Base-by-base conservation (phyloP, 2,113 vertebrate genomes). In the Coptodon bakossiorum region DNA sequence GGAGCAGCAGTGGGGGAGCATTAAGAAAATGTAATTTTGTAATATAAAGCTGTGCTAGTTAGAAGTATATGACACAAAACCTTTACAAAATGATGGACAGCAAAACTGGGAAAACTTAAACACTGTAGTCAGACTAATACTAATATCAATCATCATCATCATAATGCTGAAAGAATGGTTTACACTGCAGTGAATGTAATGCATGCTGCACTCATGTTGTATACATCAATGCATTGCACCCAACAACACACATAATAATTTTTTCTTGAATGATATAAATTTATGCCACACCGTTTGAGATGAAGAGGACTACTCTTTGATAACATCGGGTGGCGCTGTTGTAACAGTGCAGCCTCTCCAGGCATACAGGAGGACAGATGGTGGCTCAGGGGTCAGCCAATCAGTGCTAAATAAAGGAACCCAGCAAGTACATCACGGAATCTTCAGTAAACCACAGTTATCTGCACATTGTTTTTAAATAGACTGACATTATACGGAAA, bases 281-380 rank as follows among this genome's bases (percentile, higher is more conserved):
- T 2, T 54, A 31, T 16, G 7, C n/a, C 68, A 16, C n/a, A 9
- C 80, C 38, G 79, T 29, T 4, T 3, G 24, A 73, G 86, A 93
- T 91, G 71, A 82, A 16, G 1, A 38, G 66, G 24, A 45, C 54
- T 57, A 76, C 56, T 76, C 3, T 88, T 76, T 91, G 93, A 90
- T 83, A 56, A 52, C 88, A 89, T 90, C 79, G 27, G 80, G 81
- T 48, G 56, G 10, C 52, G 3, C 63, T 79, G 83, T 85, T 83
- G 3, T 40, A 80, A 76, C 89, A 63, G 81, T 24, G 29, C 13
- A 63, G 79, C 88, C 86, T 89, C 92, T 86, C 4, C 80, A 48
- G 82, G 88, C 85, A 91, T 45, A 19, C 86, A 80, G 71, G 52
- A 13, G 87, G 80, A 91, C 93, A 94, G 91, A 94, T 94, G 92